Base-by-base conservation (phyloP, 2,888 invertebrate genomes). In the Latrodectus elegans region DNA sequence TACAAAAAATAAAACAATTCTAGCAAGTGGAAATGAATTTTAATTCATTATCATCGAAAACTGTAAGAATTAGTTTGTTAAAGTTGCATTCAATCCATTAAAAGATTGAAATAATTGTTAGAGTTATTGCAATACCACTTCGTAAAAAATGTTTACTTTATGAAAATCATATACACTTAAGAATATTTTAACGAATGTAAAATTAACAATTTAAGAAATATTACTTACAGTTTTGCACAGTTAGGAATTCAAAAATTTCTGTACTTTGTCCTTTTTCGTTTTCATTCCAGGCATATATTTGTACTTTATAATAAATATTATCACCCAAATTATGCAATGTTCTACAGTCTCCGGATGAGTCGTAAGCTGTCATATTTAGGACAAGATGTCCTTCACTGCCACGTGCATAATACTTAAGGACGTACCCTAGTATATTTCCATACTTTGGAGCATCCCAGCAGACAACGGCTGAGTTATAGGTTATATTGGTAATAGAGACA, bases 151-250 rank as follows among this genome's bases (percentile, higher is more conserved):
- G 1, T 4, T 38, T 38, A 38, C 3, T 38, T 38, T 38, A 38
- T 38, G 38, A 38, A 38, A 38, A 38, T 38, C 38, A 4, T 38
- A 38, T 6, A 38, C 38, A 38, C 38, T 38, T 38, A 1, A 38
- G 6, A 38, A 38, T 38, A 38, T 38, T 38, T 38, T 38, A 38
- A 38, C 4, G 38, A 38, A 38, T 38, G 38, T 38, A 38, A 38
- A 4, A 4, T 6, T 38, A 38, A 38, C 3, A 4, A 38, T 38
- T 70, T n/a, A 14, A 15, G 51, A 51, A 14, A n/a, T 8, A 70
- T 26, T 49, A 89, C 85, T 89, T 89, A 90, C 90, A 89, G 17
- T 90, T 88, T n/a, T 87, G 71, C 67, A 64, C n/a, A 22, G 90
- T 89, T 3, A 64, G 74, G 55, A 89, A 90, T 26, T 71, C 70